A percentile compares a stretch with the other conserved stretches of the same genome.
phyloP scores from a whole-genome alignment of 2,113 vertebrate genomes.

The Elaphurus davidianus region DNA sequence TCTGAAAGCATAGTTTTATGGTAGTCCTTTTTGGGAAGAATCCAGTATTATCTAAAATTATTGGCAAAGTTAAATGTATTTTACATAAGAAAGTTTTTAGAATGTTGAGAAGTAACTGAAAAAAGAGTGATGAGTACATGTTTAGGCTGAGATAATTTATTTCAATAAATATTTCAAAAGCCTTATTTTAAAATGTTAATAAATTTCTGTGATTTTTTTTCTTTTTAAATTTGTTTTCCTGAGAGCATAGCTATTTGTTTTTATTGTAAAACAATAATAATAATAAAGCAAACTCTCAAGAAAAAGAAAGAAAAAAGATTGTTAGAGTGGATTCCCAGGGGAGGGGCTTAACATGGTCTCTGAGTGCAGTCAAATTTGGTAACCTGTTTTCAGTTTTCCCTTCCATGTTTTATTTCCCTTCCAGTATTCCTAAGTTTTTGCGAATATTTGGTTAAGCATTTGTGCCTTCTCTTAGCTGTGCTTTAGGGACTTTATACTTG shows the following conservation, averaged over 20 bases:
- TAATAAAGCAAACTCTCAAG: constrained; percentile 74
- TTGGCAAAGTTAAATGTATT: constrained; percentile 73
- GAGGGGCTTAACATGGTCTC: not conserved
- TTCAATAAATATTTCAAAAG: constrained; percentile 79
- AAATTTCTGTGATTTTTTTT: constrained; percentile 63
- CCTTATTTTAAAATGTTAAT: constrained; percentile 81
- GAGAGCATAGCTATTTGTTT: constrained; percentile 81
- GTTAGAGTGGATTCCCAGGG: not conserved
- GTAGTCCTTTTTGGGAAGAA: constrained; percentile 73
- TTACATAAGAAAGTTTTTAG: constrained; percentile 77
- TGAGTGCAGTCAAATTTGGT: not conserved
- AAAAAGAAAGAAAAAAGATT: not conserved
- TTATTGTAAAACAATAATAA: constrained; percentile 76
- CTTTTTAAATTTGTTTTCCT: constrained; percentile 73
- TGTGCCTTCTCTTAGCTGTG: not conserved
- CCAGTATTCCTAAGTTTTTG: not conserved
- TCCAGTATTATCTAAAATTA: constrained; percentile 80
- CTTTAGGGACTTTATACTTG: not conserved
- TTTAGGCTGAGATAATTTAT: constrained; percentile 82
- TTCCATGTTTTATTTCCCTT: not conserved
- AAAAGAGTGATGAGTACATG: constrained; percentile 58
- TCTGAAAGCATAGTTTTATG: constrained; percentile 72
- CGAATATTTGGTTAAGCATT: not conserved
- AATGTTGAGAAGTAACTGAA: constrained; percentile 66
- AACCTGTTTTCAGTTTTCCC: not conserved